These are phyloP conservation scores for Phyllostomus hastatus DNA, from an alignment of 2,113 vertebrate genomes.

Conservation along the genomic window DNA sequence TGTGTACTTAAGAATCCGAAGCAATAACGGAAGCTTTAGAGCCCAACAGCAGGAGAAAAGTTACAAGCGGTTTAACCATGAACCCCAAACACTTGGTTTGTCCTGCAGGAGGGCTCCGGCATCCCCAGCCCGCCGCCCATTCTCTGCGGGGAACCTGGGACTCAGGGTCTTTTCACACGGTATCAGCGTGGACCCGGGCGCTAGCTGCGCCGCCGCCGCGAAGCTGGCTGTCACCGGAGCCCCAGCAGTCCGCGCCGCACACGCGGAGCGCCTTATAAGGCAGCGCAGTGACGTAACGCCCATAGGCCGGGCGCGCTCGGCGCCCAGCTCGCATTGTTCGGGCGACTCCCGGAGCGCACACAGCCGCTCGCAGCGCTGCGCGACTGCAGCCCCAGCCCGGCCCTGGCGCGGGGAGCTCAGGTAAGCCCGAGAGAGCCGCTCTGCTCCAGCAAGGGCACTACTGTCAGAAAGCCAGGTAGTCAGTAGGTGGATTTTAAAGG, in stretches of 20 bases:
- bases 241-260: slow-evolving; percentile 80
- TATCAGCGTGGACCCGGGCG: slow-evolving; percentile 68
- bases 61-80: slow-evolving; percentile 35
- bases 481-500: neutral
- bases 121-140: slow-evolving; percentile 76
- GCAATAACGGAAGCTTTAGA: neutral
- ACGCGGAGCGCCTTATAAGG: slow-evolving; percentile 93
- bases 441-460: neutral
- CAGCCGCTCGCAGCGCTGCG: slow-evolving; percentile 69
- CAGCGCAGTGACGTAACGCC: slow-evolving; percentile 95
- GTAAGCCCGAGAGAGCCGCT: slow-evolving; percentile 71
- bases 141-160: slow-evolving; percentile 69
- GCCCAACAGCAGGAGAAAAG: slow-evolving; percentile 32
- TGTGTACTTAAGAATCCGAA: neutral
- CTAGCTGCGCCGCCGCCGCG: slow-evolving; percentile 67
- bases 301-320: slow-evolving; percentile 88
- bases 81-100: slow-evolving; percentile 61
- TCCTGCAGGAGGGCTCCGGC: slow-evolving; percentile 73
- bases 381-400: slow-evolving; percentile 12
- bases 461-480: neutral
- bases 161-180: slow-evolving; percentile 76
- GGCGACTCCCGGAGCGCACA: slow-evolving; percentile 90
- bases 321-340: slow-evolving; percentile 93
- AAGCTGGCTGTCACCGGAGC: slow-evolving; percentile 71
- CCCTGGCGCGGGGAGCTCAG: slow-evolving; percentile 67